Evolutionary conservation across 2,797 vertebrate genomes (phyloP), one percentile per base, ranked within the genome.

Genomic region (Macroramphosus scolopax): DNA sequence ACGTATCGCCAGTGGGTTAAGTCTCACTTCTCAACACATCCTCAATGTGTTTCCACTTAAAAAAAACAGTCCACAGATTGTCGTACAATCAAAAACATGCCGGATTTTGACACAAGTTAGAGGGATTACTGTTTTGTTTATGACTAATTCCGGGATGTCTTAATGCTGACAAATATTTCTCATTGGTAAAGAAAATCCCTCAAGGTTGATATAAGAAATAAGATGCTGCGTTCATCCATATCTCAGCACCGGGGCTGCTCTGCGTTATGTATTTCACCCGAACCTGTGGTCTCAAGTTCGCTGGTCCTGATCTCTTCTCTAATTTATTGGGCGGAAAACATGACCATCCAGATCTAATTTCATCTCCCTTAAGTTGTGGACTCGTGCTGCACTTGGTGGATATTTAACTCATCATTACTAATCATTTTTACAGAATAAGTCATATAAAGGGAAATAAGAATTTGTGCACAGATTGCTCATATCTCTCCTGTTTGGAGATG

Each of bases 251-350:
- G n/a, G n/a, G n/a, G n/a, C n/a, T n/a, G n/a, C n/a, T n/a, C 18
- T 15, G 26, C 33, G 14, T 61, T 54, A 51, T 68, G 59, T 64
- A 1, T 12, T 46, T 14, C 5, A 22, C 33, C 48, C 51, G 29
- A 55, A 16, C 5, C 1, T 2, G n/a, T 50, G 13, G 45, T 30
- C 16, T 32, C 31, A 16, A 28, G 39, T 13, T 28, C 45, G 5
- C 14, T 14, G 5, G 31, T 34, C 15, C n/a, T 35, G 7, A 22
- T 50, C 20, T 39, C 16, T 51, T 14, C 2, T 22, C 24, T 14
- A 26, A n/a, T 28, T 4, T 15, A 28, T 11, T 29, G 14, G 9
- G 8, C 8, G 5, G 10, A 34, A n/a, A 42, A 63, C n/a, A n/a
- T n/a, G n/a, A n/a, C n/a, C n/a, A n/a, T n/a, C n/a, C n/a, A n/a